phyloP scores from a whole-genome alignment of 23 tunicate genomes.

The Trididemnum miniatum region DNA sequence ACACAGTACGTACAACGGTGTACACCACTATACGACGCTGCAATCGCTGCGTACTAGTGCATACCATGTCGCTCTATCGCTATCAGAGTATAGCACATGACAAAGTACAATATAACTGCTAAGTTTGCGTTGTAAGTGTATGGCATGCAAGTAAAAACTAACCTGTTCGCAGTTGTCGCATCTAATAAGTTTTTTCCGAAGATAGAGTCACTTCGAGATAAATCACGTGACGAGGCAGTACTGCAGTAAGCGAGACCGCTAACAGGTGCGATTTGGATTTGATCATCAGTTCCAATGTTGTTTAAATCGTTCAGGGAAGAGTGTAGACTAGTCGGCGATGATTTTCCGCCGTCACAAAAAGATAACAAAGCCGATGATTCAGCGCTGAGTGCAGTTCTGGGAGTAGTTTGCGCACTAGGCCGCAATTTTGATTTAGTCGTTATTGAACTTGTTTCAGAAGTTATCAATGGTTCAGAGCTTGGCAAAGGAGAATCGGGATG shows the following conservation, averaged over 20 bases:
- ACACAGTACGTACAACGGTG: too few species aligned
- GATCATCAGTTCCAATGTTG: constrained; percentile 32
- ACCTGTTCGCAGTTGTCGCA: neutral
- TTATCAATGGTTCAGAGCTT: neutral
- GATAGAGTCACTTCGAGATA: neutral
- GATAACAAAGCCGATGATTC: neutral
- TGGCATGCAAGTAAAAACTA: too few species aligned
- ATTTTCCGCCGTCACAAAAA: neutral
- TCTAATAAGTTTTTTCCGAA: neutral
- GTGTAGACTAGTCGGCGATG: neutral
- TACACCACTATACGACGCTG: too few species aligned
- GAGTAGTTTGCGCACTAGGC: neutral
- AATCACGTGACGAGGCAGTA: neutral
- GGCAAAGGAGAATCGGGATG: neutral
- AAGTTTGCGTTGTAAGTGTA: too few species aligned
- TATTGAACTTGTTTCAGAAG: neutral
- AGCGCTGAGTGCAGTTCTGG: neutral
- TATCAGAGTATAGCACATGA: too few species aligned
- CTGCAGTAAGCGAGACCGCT: constrained; percentile 34
- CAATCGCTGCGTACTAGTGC: too few species aligned
- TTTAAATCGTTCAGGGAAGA: constrained; percentile 19
- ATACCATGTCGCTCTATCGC: too few species aligned
- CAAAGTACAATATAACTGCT: too few species aligned
- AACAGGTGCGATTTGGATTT: constrained; percentile 24
- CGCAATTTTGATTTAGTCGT: neutral